A percentile compares a stretch with the other conserved stretches of the same genome.
Conservation (phyloP, 2,888 invertebrate species). For the Dynastes maya region DNA sequence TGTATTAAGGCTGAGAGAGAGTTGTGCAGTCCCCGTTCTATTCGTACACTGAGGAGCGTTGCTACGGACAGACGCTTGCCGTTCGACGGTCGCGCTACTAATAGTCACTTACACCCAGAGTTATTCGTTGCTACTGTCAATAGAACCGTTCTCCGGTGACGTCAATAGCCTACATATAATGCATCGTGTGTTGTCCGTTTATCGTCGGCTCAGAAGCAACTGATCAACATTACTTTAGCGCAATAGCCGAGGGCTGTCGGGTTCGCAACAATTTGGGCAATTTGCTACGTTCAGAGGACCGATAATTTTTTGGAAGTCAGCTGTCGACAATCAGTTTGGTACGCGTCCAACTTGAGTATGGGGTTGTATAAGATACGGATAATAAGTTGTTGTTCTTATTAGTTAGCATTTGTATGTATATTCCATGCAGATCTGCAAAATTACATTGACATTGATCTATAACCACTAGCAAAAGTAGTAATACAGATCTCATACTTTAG, state of each 20-base stretch:
- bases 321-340: neutral
- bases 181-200: slow-evolving; percentile 38
- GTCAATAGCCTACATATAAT: slow-evolving; percentile 45
- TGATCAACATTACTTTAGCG: neutral
- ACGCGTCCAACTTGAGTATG: slow-evolving; percentile 19
- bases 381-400: neutral
- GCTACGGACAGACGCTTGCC: slow-evolving; percentile 3
- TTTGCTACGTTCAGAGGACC: slow-evolving; percentile 1
- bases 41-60: slow-evolving; percentile 24
- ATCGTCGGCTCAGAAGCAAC: neutral
- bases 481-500: too few relatives aligned
- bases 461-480: too few relatives aligned
- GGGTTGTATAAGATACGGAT: neutral
- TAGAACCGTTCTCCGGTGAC: slow-evolving; percentile 45
- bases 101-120: slow-evolving; percentile 33
- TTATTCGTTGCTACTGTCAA: slow-evolving; percentile 43
- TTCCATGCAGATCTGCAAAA: neutral
- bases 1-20: slow-evolving; percentile 29
- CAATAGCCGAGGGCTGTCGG: neutral
- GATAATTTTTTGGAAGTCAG: slow-evolving; percentile 1
- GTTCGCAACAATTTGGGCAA: slow-evolving; percentile 13
- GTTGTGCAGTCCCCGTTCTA: slow-evolving; percentile 25
- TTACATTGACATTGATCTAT: too few relatives aligned
- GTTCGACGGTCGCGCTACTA: slow-evolving; percentile 40
- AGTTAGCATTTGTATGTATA: neutral